Base-by-base conservation (phyloP, 1,140 invertebrate genomes). In the Macrobrachium rosenbergii region DNA sequence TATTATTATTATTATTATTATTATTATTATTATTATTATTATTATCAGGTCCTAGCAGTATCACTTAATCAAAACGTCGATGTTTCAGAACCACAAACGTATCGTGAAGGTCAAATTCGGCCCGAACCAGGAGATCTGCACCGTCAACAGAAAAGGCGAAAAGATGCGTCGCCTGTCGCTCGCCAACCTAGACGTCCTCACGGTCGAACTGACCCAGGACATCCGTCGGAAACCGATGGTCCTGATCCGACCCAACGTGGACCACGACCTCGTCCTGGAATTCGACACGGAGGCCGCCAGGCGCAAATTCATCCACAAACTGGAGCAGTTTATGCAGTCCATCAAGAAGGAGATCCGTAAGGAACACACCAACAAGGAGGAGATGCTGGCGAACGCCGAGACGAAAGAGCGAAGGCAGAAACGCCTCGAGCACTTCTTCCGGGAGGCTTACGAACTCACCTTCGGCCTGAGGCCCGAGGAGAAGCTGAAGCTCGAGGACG, bases 231-330 rank as follows among this genome's bases (percentile, higher is more conserved):
- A 97, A 91, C 97, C 97, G 0, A 94, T 98, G 91, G 94, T 99
- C 0, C 91, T 98, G 12, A 93, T 99, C 17, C 93, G 96, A 89
- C 95, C 98, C 10, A 96, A 96, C 0, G 94, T 96, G 80, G 98
- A 99, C 93, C 98, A 99, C 91, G 98, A 99, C 92, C 92, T 99
- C 76, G 97, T 99, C n/a, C 93, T 99, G 80, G 97, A 98, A 92
- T 96, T 99, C 91, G 96, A 98, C 90, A 96, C 95, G 0, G 93
- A 96, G 60, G 94, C 94, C 1, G 95, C 95, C 0, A 93, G 98
- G 73, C 94, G 95, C 82, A 97, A 98, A 91, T 99, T 99, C 91
- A 94, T 98, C n/a, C 94, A 95, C 79, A 98, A 98, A 92, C 92
- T 99, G 45, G 96, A 97, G 91, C 94, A 95, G 60, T 98, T 98